Conservation (phyloP, 2,797 vertebrate genomes). For the Arrhamphus sclerolepis region DNA sequence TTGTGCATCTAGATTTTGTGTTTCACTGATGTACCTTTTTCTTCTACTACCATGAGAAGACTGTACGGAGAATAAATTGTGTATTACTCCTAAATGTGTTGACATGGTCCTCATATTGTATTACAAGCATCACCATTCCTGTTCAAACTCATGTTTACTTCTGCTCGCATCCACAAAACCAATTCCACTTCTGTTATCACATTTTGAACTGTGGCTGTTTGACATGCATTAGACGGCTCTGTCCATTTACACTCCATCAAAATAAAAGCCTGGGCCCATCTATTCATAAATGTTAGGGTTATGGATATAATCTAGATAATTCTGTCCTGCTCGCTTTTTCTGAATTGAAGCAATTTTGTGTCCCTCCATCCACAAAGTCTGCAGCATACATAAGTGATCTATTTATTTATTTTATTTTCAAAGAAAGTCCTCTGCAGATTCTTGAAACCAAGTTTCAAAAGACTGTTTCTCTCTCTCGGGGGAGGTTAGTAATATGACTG, state of each 20-base stretch:
- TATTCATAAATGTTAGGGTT: constrained; percentile 44
- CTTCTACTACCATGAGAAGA: not conserved
- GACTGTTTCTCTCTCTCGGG: too few species aligned
- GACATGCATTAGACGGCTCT: constrained; percentile 60
- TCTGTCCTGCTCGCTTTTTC: constrained; percentile 38
- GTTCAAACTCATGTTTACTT: constrained; percentile 20
- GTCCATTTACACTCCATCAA: constrained; percentile 60
- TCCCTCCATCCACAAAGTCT: constrained; percentile 30
- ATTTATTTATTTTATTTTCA: not conserved
- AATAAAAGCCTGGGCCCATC: constrained; percentile 52
- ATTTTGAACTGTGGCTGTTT: constrained; percentile 52
- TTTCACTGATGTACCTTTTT: too few species aligned
- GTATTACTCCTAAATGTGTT: not conserved
- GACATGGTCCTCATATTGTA: not conserved
- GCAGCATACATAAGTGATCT: constrained; percentile 30
- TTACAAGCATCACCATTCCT: not conserved
- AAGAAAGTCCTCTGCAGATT: constrained; percentile 7
- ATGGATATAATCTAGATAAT: constrained; percentile 62
- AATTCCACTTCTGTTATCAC: constrained; percentile 36
- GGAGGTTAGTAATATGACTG: too few species aligned
- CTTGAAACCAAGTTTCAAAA: constrained; percentile 9
- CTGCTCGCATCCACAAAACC: constrained; percentile 16
- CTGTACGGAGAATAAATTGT: constrained; percentile 18
- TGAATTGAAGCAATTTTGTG: constrained; percentile 62
- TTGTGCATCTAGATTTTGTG: not conserved